A percentile compares a stretch with the other conserved stretches of the same genome.
Evolutionary conservation across 1,140 invertebrate genomes (phyloP).

Genomic region (Stegodyphus dumicola): DNA sequence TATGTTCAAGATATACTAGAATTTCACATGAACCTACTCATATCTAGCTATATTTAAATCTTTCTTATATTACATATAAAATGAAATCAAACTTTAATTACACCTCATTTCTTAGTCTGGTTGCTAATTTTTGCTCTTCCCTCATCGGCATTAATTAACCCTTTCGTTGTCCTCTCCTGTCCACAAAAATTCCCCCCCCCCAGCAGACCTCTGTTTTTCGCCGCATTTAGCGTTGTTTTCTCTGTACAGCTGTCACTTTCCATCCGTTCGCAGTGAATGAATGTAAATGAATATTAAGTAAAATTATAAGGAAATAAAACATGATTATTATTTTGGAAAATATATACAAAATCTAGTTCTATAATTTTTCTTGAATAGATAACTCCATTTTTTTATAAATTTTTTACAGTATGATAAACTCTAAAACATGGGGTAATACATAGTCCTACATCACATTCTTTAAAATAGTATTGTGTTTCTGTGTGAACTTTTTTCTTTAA

Average conservation of each 20-base stretch:
- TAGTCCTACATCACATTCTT: slow-evolving; percentile 15
- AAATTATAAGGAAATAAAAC: not conserved
- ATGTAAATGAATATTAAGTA: not conserved
- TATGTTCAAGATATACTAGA: no score
- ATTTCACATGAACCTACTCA: no score
- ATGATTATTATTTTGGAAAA: slow-evolving; percentile 7
- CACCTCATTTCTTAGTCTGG: no score
- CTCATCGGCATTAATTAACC: not conserved
- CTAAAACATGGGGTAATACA: slow-evolving; percentile 10
- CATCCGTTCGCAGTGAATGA: not conserved
- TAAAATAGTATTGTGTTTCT: not conserved
- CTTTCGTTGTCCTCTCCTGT: slow-evolving; percentile 5
- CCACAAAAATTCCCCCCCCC: no score
- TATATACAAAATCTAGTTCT: not conserved
- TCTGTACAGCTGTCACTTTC: not conserved
- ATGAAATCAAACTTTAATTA: no score
- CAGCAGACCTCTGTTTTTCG: not conserved
- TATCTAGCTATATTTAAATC: no score
- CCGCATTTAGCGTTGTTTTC: not conserved
- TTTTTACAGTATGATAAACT: slow-evolving; percentile 9
- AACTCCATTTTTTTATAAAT: slow-evolving; percentile 2
- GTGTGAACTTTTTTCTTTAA: not conserved
- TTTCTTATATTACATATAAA: no score
- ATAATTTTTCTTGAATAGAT: not conserved
- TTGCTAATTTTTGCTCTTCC: no score